These are phyloP conservation scores for Drosophila formosana DNA, from an alignment of 2,888 invertebrate genomes.

Conservation along the genomic window DNA sequence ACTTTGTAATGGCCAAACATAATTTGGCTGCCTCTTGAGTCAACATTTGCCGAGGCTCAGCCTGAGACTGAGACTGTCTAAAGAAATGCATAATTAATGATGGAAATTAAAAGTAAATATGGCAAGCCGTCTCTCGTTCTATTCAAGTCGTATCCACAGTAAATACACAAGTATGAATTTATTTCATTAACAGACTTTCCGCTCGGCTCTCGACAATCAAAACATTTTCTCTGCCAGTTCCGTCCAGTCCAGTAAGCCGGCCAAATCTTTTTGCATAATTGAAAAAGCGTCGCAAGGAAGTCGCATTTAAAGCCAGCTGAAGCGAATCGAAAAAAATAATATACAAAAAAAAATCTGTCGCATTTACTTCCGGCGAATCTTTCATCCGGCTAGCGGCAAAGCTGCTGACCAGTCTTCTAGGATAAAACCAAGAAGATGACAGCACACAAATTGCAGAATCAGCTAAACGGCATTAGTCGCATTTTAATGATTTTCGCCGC, in stretches of 20 bases:
- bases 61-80: constrained; percentile 1
- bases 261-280: constrained; percentile 73
- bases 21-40: constrained; percentile 57
- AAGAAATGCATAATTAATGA: constrained; percentile 72
- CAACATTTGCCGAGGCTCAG: constrained; percentile 58
- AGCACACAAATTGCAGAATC: constrained; percentile 13
- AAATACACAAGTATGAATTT: constrained; percentile 2
- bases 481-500: constrained; percentile 7
- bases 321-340: not conserved
- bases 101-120: constrained; percentile 73
- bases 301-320: constrained; percentile 52
- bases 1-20: constrained; percentile 61
- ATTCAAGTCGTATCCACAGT: constrained; percentile 1
- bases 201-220: constrained; percentile 30
- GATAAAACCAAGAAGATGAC: constrained; percentile 9
- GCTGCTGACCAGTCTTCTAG: constrained; percentile 1
- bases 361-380: constrained; percentile 56
- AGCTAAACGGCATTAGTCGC: constrained; percentile 11
- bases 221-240: constrained; percentile 36
- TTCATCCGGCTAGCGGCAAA: not conserved
- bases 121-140: constrained; percentile 6
- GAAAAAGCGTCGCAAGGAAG: constrained; percentile 62
- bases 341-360: constrained; percentile 44
- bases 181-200: constrained; percentile 40
- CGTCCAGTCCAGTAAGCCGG: constrained; percentile 26